phyloP scores from a whole-genome alignment of 64 coral and sea anemone genomes.

The Pocillopora damicornis region DNA sequence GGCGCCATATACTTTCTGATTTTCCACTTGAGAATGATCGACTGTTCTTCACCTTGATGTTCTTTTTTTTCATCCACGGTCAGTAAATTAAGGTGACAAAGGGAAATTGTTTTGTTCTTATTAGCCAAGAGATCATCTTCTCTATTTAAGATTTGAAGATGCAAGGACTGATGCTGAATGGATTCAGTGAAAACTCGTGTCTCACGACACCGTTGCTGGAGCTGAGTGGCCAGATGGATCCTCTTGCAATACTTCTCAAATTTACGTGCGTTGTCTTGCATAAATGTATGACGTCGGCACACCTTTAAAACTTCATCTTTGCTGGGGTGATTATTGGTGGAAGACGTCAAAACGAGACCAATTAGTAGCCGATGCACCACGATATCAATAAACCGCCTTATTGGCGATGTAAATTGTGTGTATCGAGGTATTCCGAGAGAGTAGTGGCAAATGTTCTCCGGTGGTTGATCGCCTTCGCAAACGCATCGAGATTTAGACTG shows the following conservation, averaged over 20 bases:
- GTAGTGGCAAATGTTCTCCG: constrained; percentile 43
- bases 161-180: constrained; percentile 42
- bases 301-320: constrained; percentile 55
- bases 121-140: constrained; percentile 47
- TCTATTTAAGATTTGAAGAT: constrained; percentile 42
- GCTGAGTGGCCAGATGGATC: constrained; percentile 51
- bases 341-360: not conserved
- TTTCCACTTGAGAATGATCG: constrained; percentile 7
- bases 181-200: constrained; percentile 49
- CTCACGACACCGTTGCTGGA: constrained; percentile 24
- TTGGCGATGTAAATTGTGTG: constrained; percentile 86
- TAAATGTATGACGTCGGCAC: constrained; percentile 67
- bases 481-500: constrained; percentile 52
- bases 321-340: not conserved
- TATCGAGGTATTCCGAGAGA: constrained; percentile 63
- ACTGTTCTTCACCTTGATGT: not conserved
- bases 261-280: constrained; percentile 51
- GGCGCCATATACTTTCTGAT: constrained; percentile 25
- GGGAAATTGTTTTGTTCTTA: constrained; percentile 37
- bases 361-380: constrained; percentile 65
- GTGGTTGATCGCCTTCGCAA: constrained; percentile 33
- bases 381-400: constrained; percentile 86
- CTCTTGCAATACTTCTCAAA: constrained; percentile 77
- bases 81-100: constrained; percentile 46
- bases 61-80: not conserved